These are phyloP conservation scores for Pomacea maculata DNA, from an alignment of 1,140 invertebrate genomes.

Conservation along the genomic window DNA sequence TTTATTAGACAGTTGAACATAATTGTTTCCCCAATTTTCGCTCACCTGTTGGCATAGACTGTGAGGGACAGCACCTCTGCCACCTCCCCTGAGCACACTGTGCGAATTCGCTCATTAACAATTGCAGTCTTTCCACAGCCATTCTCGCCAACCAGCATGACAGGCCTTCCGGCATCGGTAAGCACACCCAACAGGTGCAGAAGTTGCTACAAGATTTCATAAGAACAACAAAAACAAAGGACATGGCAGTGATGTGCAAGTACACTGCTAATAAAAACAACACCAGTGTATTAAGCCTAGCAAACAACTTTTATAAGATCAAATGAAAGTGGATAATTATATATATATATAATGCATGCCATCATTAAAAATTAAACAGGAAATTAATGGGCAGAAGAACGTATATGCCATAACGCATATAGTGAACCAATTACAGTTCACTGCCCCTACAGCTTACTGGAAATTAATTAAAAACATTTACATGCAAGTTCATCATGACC, in stretches of 20 bases:
- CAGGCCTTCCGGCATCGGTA: slow-evolving; percentile 59
- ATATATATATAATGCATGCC: too few relatives aligned
- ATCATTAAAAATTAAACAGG: too few relatives aligned
- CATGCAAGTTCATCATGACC: not conserved
- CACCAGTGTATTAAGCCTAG: too few relatives aligned
- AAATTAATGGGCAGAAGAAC: too few relatives aligned
- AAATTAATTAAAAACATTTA: slow-evolving; percentile 2
- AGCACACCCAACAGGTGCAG: slow-evolving; percentile 55
- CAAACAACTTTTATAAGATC: not conserved
- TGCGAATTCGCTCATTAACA: slow-evolving; percentile 61
- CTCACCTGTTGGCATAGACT: slow-evolving; percentile 61
- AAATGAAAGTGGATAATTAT: not conserved
- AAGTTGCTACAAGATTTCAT: slow-evolving; percentile 47
- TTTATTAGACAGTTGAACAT: too few relatives aligned
- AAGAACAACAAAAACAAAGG: too few relatives aligned
- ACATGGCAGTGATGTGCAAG: not conserved
- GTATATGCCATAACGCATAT: too few relatives aligned
- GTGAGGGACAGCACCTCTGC: slow-evolving; percentile 63
- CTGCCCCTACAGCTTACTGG: not conserved
- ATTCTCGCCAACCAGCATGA: slow-evolving; percentile 63
- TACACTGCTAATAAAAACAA: not conserved
- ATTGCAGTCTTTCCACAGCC: slow-evolving; percentile 65
- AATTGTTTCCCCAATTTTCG: not conserved
- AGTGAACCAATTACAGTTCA: not conserved
- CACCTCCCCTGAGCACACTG: slow-evolving; percentile 65